Base-by-base conservation (phyloP, 2,797 vertebrate species). In the Hoplostethus atlanticus region DNA sequence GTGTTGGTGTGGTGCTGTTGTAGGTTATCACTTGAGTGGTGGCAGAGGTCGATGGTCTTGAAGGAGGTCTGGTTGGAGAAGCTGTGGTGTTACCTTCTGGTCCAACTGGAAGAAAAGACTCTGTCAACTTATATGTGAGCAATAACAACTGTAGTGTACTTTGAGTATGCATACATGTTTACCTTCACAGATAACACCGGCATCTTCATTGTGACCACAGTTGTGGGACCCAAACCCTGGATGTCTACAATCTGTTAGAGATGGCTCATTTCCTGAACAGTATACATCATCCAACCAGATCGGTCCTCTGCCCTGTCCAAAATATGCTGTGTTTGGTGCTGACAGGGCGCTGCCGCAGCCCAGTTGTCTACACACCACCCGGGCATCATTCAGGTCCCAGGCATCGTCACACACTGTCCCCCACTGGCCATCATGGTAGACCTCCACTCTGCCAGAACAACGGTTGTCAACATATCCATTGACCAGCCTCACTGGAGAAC, bases 391-490 rank as follows among this genome's bases (percentile, higher is more conserved):
- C 66, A 84, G 38, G 47, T 70, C 68, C 90, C 89, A 92, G 48
- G 0, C 0, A 51, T 92, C 84, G 15, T 87, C 86, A 71, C 90
- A 91, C 69, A 89, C 85, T 0, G 87, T 89, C 6, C 90, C 86
- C 87, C 85, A 91, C 15, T 40, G 69, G 3, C 76, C 73, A 28
- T 4, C 0, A 34, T 84, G 80, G 66, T 59, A 86, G 66, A 90
- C 9, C 84, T 91, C 90, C 54, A 90, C 90, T 71, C 89, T 84
- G 46, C 88, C 88, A 40, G 87, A 81, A 77, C 86, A 85, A 56
- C 17, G 68, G 3, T 38, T 40, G 31, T 30, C 15, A 47, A 42
- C 55, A 34, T 34, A 34, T 4, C 31, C 6, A 64, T 81, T 81
- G 60, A 81, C 78, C 75, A 86, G 67, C 57, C 80, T 73, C 67